Base-by-base conservation (phyloP, 2,113 vertebrate species). In the Pithys albifrons region DNA sequence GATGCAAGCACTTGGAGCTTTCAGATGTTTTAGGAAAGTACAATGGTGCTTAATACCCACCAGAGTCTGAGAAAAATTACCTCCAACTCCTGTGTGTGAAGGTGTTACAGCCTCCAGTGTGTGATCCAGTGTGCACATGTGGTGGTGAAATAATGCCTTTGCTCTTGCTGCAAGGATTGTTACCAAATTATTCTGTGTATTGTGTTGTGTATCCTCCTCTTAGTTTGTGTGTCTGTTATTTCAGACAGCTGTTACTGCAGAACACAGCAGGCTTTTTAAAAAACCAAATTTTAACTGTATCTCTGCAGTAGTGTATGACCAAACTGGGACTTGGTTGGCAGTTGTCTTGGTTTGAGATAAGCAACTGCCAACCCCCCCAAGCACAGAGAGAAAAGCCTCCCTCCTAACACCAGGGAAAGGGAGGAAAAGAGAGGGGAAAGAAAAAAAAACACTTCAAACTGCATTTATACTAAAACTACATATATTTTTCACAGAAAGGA, bases 71-170 rank as follows among this genome's bases (percentile, higher is more conserved):
- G 64, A 52, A 90, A 62, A 76, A 86, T 41, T 10, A 29, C 54
- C 61, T 67, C 15, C 13, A 7, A 16, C 14, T 57, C 29, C 37
- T 12, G 7, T 11, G 39, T 5, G 14, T 41, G 73, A 55, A 86
- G 59, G 45, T 80, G 67, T 19, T 72, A 49, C 19, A 75, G 88
- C 48, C 79, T 51, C 5, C 3, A 3, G 65, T 6, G 46, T n/a
- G 43, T 41, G 2, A 46, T 7, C n/a, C 48, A 2, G 2, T 6
- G 25, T 5, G 29, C 25, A 6, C 1, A 1, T 14, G n/a, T 27
- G 29, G 39, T 16, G 43, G 8, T 66, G 57, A 55, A 46, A 27
- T 33, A 15, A 66, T 24, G 49, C 23, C 43, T 70, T 49, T 27
- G 1, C 17, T 35, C 48, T 7, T 46, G 82, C 70, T 82, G 23